Percentiles rank a stretch among this genome's conserved stretches.
phyloP scores from a whole-genome alignment of 2,113 vertebrate species.

The Paedocypris sp. region DNA sequence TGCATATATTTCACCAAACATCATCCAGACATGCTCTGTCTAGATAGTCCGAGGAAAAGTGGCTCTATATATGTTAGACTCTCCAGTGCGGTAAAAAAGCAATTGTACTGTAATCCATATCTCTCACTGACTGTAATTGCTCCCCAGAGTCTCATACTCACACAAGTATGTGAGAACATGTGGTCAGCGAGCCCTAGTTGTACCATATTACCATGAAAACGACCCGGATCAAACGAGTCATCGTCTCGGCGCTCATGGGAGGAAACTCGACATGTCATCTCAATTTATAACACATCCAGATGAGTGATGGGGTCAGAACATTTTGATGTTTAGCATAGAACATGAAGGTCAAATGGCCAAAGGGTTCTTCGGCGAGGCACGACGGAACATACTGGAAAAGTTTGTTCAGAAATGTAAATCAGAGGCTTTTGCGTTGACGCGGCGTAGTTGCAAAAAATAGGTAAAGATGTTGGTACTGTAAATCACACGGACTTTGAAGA shows the following conservation, averaged over 20 bases:
- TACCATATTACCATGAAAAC: slow-evolving; percentile 37
- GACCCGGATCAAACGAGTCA: slow-evolving; percentile 40
- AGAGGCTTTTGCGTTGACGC: no score
- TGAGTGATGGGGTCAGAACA: slow-evolving; percentile 12
- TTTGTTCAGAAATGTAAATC: no score
- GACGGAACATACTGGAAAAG: no score
- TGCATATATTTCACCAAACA: not conserved
- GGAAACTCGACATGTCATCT: slow-evolving; percentile 42
- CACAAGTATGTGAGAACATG: slow-evolving; percentile 24
- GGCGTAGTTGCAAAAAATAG: no score
- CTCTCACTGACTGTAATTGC: slow-evolving; percentile 18
- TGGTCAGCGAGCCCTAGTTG: slow-evolving; percentile 30
- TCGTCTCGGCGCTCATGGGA: slow-evolving; percentile 23
- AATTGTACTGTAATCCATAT: slow-evolving; percentile 19
- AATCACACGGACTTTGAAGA: no score
- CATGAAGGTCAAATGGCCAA: not conserved
- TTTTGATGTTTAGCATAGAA: not conserved
- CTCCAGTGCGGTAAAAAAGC: slow-evolving; percentile 17
- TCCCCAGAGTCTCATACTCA: slow-evolving; percentile 26
- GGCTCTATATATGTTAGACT: slow-evolving; percentile 12
- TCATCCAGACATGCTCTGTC: not conserved
- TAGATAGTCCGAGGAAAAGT: not conserved
- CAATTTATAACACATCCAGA: slow-evolving; percentile 32
- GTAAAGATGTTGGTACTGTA: no score
- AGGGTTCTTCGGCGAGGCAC: no score